phyloP scores from a whole-genome alignment of 2,797 vertebrate species.

The Artibeus jamaicensis region DNA sequence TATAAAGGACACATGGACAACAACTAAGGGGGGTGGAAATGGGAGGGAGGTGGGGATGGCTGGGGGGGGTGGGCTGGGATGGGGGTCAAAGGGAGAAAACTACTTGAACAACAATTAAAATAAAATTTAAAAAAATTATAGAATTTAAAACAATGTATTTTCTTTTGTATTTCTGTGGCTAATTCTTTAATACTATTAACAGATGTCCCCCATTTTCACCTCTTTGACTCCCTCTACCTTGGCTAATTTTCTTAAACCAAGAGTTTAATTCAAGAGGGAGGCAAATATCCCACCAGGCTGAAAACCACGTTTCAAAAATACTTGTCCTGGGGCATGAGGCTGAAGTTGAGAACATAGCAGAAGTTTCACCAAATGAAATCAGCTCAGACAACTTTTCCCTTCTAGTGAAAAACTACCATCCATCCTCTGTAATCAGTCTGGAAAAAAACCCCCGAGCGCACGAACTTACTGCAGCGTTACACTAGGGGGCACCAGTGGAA shows the following conservation, averaged over 20 bases:
- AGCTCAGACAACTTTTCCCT: not conserved
- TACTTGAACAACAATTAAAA: too few relatives aligned
- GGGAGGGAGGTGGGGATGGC: too few relatives aligned
- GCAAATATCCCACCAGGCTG: not conserved
- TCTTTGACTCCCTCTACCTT: not conserved
- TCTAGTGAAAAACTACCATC: not conserved
- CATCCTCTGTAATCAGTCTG: not conserved
- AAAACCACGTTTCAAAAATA: not conserved
- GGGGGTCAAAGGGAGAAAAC: too few relatives aligned
- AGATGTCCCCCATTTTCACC: not conserved
- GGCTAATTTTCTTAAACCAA: not conserved
- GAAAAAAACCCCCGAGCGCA: not conserved
- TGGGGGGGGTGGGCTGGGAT: too few relatives aligned
- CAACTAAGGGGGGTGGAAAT: too few relatives aligned
- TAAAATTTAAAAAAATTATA: not conserved
- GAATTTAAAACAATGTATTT: constrained; percentile 4
- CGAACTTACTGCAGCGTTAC: not conserved
- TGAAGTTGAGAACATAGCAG: not conserved
- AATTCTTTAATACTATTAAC: not conserved
- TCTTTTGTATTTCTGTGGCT: not conserved
- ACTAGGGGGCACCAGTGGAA: not conserved
- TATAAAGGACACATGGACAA: too few relatives aligned
- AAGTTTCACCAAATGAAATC: not conserved
- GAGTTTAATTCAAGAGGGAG: constrained; percentile 16
- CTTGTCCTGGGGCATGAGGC: not conserved